Base-by-base conservation (phyloP, 1,140 invertebrate genomes). In the Mylabris phalerata region DNA sequence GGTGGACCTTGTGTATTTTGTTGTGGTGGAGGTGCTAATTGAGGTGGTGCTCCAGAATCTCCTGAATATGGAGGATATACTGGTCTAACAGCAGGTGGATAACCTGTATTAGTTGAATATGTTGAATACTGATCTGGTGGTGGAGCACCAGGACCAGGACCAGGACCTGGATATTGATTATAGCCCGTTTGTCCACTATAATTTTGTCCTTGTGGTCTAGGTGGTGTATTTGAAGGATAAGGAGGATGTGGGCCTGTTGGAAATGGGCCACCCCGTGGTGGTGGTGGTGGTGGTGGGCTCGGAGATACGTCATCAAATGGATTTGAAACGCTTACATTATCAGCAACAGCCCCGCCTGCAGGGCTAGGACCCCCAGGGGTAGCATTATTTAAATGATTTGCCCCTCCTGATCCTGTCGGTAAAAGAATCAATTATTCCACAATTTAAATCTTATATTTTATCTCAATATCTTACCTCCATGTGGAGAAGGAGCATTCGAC, bases 271-370 rank as follows among this genome's bases (percentile, higher is more conserved):
- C 71, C 71, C 50, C 70, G 61, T 42, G 41, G 41, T 11, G 32
- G 32, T 59, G 70, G 70, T 57, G 71, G 66, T 63, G 70, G 70
- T 57, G 71, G 66, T 63, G 75, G 76, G 67, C 78, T 81, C 65
- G 83, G 79, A 68, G 81, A 77, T 59, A 77, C 79, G 80, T 89
- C 87, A 75, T 90, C 87, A 80, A 90, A 90, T 61, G 87, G 87
- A 80, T 89, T 90, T 71, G 85, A 88, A 70, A 87, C 84, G 79
- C 81, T 87, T 69, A 89, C 82, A 78, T 86, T 66, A 80, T 87
- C 82, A 75, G 78, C 79, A 19, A 19, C 19, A 75, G 77, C 71
- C 67, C 72, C 75, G 62, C 72, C 71, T 57, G 71, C 70, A 62
- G 73, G 70, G 56, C 67, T 71, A n/a, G 69, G 68, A 56, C 70